These are phyloP conservation scores for Perodicticus potto DNA, from an alignment of 2,797 vertebrate species.

Conservation along the genomic window DNA sequence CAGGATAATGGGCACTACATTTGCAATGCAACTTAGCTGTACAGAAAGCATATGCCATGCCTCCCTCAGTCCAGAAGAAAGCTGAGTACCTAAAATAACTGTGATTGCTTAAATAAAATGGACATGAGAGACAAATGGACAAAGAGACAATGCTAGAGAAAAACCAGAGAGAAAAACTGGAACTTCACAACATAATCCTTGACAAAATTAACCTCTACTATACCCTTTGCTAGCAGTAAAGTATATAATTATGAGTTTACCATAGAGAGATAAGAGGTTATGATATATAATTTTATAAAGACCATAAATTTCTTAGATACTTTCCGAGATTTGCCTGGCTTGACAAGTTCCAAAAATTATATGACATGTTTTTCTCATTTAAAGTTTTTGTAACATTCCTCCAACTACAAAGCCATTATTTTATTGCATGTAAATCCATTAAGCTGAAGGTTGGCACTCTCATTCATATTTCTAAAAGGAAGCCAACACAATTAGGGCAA, in stretches of 20 bases:
- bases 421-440: neutral
- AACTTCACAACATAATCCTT: constrained; percentile 9
- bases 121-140: too few species aligned
- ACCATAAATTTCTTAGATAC: neutral
- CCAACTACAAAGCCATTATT: neutral
- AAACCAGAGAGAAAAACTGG: constrained; percentile 8
- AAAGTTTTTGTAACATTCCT: constrained; percentile 26
- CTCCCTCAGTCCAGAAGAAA: neutral
- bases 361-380: neutral
- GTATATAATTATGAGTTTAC: constrained; percentile 43
- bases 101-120: constrained; percentile 27
- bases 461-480: constrained; percentile 18
- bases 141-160: neutral
- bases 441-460: neutral
- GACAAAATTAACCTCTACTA: constrained; percentile 12
- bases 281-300: constrained; percentile 24
- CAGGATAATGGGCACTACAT: neutral
- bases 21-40: neutral
- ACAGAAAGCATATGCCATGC: neutral
- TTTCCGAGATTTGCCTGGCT: neutral
- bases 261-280: neutral
- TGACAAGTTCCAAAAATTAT: constrained; percentile 23
- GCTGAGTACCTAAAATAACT: neutral
- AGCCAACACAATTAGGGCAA: neutral
- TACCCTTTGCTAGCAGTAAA: neutral